phyloP scores from a whole-genome alignment of 2,888 invertebrate species.

The Harpalus rufipes region DNA sequence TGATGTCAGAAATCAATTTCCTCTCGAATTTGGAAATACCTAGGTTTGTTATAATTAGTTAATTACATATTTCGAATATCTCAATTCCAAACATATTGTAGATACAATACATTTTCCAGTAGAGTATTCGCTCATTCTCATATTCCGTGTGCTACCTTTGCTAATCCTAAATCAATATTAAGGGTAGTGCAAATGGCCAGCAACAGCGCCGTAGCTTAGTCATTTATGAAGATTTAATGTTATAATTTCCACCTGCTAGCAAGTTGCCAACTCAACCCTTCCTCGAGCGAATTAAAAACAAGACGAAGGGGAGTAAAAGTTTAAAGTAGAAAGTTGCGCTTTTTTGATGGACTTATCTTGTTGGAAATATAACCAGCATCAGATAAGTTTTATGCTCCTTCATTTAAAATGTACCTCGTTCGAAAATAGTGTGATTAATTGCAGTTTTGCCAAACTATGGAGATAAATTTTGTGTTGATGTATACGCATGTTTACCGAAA shows the following conservation, averaged over 20 bases:
- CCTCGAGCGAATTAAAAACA: conserved; percentile 11
- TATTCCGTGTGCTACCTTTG: neutral
- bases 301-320: conserved; percentile 1
- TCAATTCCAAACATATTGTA: no score
- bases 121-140: neutral
- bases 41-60: no score
- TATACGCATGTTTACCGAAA: neutral
- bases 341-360: conserved; percentile 38
- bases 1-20: no score
- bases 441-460: neutral
- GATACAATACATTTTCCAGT: no score
- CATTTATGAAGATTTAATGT: conserved; percentile 37
- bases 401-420: neutral
- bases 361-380: neutral
- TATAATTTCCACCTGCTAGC: conserved; percentile 26
- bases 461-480: conserved; percentile 1
- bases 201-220: conserved; percentile 9
- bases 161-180: conserved; percentile 29
- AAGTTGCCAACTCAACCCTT: conserved; percentile 10
- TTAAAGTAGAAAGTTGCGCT: conserved; percentile 30
- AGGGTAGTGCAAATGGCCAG: neutral
- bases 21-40: no score
- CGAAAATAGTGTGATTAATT: conserved; percentile 19
- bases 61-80: no score
- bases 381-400: conserved; percentile 3